These are phyloP conservation scores for Phodopus roborovskii DNA, from an alignment of 2,113 vertebrate genomes.

Conservation along the genomic window DNA sequence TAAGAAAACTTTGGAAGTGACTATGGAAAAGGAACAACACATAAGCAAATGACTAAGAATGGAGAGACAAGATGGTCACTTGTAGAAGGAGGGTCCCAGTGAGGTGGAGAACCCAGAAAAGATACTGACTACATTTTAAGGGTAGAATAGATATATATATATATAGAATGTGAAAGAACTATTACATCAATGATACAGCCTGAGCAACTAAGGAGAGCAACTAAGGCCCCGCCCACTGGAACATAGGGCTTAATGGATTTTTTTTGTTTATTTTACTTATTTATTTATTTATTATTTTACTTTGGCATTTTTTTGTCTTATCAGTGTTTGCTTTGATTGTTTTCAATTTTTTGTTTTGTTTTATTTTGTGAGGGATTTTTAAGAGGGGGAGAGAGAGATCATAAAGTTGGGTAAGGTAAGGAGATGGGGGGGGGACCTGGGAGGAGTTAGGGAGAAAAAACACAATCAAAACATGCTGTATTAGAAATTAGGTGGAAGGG, in stretches of 20 bases:
- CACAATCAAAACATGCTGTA: not conserved
- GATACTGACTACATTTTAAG: not conserved
- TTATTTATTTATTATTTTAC: not conserved
- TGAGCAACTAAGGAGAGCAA: not conserved
- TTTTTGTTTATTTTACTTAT: too few species aligned
- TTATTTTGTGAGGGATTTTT: not conserved
- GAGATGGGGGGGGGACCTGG: too few species aligned
- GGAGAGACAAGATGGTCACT: not conserved
- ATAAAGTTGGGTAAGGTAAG: not conserved
- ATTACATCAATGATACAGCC: not conserved
- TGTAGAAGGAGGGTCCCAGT: not conserved
- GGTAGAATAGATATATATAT: not conserved
- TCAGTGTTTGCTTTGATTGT: not conserved
- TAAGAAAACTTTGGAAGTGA: not conserved
- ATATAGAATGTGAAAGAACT: not conserved
- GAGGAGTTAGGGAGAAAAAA: not conserved
- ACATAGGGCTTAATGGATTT: not conserved
- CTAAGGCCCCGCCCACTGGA: not conserved
- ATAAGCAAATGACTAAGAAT: not conserved
- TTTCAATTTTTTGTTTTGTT: not conserved
- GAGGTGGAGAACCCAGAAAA: not conserved
- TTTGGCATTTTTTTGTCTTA: not conserved
- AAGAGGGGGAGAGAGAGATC: too few species aligned
- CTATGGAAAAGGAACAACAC: accelerated
- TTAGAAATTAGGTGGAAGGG: not conserved